Percentiles rank a stretch among this genome's conserved stretches.
Evolutionary conservation across 2,113 vertebrate species (phyloP).

Genomic region (Myrmecobius fasciatus): DNA sequence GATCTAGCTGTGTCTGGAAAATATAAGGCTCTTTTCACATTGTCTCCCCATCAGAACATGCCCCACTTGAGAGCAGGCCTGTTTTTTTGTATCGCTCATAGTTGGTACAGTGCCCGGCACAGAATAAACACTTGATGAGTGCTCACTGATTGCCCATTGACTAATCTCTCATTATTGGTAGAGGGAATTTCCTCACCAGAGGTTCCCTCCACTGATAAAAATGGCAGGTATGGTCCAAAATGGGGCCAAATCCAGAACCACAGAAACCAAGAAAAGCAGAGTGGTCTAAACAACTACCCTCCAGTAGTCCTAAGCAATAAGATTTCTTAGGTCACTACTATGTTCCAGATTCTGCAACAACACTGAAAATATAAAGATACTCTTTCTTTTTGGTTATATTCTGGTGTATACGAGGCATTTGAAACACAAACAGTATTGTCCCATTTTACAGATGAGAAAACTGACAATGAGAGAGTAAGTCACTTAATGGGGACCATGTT

Average conservation of each 20-base stretch:
- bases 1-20: background rate
- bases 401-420: slow-evolving; percentile 35
- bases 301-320: slow-evolving; percentile 60
- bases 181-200: background rate
- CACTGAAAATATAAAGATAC: slow-evolving; percentile 13
- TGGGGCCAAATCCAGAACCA: background rate
- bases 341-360: background rate
- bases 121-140: background rate
- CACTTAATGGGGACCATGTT: background rate
- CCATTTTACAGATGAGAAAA: background rate
- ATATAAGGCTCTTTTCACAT: background rate
- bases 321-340: slow-evolving; percentile 56
- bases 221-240: background rate
- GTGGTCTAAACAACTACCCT: slow-evolving; percentile 33
- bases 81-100: background rate
- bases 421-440: background rate
- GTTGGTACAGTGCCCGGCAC: background rate
- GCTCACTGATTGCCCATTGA: background rate
- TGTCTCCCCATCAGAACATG: background rate
- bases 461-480: background rate
- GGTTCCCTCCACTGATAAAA: background rate
- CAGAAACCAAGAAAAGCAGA: background rate
- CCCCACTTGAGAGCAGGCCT: background rate
- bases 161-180: background rate
- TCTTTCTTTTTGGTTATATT: slow-evolving; percentile 21